Conservation (phyloP, 2,797 vertebrate species). For the Dromococcyx pavoninus region DNA sequence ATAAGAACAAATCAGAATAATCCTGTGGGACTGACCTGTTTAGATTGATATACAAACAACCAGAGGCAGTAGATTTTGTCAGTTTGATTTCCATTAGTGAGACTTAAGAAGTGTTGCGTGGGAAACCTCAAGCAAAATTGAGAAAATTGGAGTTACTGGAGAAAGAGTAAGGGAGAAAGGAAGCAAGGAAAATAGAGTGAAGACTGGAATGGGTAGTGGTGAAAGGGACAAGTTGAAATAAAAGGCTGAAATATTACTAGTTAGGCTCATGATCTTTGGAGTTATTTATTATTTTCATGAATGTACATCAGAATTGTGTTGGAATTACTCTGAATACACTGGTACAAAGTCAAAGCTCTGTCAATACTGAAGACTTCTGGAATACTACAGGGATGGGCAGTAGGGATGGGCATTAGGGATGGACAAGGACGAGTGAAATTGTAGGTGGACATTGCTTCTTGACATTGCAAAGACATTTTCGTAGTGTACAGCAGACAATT, state of each 20-base stretch:
- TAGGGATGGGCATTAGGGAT: neutral
- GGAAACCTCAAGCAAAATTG: neutral
- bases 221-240: neutral
- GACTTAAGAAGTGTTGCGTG: neutral
- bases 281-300: neutral
- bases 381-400: neutral
- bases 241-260: neutral
- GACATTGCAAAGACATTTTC: neutral
- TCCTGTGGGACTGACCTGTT: neutral
- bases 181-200: neutral
- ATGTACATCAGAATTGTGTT: neutral
- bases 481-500: rapidly evolving
- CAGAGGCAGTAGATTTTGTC: neutral
- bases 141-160: neutral
- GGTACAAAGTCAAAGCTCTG: neutral
- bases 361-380: neutral
- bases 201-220: neutral
- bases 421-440: neutral
- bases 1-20: neutral
- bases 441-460: neutral
- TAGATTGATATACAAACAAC: neutral
- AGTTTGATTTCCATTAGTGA: neutral
- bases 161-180: neutral
- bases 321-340: neutral
- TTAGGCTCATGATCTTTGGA: neutral